Evolutionary conservation across 1,140 invertebrate genomes (phyloP).

Genomic region (Euglossa dilemma): DNA sequence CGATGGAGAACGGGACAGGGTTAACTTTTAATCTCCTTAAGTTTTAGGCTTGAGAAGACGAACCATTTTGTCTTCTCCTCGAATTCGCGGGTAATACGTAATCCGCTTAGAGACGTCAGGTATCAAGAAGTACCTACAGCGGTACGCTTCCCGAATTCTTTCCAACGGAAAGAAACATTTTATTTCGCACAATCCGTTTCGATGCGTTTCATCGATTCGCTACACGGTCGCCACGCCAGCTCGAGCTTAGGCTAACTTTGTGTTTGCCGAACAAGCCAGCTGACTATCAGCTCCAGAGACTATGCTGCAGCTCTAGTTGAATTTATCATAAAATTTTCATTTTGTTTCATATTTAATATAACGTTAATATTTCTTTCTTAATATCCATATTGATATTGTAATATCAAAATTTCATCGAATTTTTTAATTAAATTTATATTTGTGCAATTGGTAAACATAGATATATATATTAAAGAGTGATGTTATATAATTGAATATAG

Average conservation of each 20-base stretch:
- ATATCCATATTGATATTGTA: too few species aligned
- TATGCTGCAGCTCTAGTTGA: too few species aligned
- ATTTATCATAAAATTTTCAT: too few species aligned
- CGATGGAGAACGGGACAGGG: constrained; percentile 58
- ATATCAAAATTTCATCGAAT: too few species aligned
- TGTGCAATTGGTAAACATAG: too few species aligned
- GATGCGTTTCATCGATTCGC: neutral
- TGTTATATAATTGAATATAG: too few species aligned
- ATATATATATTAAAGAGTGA: too few species aligned
- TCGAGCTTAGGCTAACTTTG: neutral
- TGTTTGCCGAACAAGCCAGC: too few species aligned
- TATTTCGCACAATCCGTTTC: neutral
- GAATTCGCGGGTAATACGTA: constrained; percentile 69
- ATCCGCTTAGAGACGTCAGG: constrained; percentile 76
- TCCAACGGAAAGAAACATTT: neutral
- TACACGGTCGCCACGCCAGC: neutral
- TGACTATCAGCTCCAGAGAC: too few species aligned
- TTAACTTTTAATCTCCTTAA: constrained; percentile 80
- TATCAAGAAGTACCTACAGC: constrained; percentile 61
- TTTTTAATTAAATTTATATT: too few species aligned
- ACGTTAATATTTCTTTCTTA: too few species aligned
- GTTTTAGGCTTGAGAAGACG: constrained; percentile 69
- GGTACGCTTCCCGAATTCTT: constrained; percentile 20
- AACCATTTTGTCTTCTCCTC: constrained; percentile 74
- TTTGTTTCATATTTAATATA: too few species aligned